Percentiles rank a stretch among this genome's conserved stretches.
phyloP scores from a whole-genome alignment of 2,888 invertebrate genomes.

The Orchesellides sinensis region DNA sequence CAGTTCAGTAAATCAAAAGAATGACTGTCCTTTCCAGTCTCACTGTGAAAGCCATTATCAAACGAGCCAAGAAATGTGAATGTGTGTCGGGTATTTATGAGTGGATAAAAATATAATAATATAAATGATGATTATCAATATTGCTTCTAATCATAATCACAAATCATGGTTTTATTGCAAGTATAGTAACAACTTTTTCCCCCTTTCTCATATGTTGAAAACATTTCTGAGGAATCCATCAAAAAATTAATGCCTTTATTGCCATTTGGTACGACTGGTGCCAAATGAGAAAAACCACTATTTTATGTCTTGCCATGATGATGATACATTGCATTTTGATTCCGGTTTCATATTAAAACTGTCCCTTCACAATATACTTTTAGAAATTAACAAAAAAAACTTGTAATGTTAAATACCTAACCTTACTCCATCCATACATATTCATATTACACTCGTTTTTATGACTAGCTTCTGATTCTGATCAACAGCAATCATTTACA shows the following conservation, averaged over 20 bases:
- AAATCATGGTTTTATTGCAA: constrained; percentile 64
- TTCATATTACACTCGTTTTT: background rate
- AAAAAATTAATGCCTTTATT: constrained; percentile 50
- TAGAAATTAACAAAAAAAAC: too few relatives aligned
- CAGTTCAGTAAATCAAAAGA: constrained; percentile 67
- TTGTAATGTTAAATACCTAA: too few relatives aligned
- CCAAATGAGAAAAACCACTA: constrained; percentile 58
- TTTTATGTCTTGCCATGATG: constrained; percentile 21
- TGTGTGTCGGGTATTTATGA: constrained; percentile 65
- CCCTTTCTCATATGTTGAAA: constrained; percentile 37
- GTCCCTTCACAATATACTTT: constrained; percentile 1
- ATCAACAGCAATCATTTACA: constrained; percentile 4
- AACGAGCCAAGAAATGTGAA: constrained; percentile 68
- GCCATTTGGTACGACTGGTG: constrained; percentile 54
- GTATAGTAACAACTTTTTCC: constrained; percentile 8
- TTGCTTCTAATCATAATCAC: constrained; percentile 68
- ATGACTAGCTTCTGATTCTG: constrained; percentile 10
- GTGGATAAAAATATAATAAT: constrained; percentile 66
- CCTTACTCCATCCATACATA: background rate
- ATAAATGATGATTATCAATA: constrained; percentile 68
- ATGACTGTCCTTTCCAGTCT: constrained; percentile 68
- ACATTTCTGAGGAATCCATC: constrained; percentile 58
- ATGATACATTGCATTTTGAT: constrained; percentile 60
- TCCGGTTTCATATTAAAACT: constrained; percentile 10
- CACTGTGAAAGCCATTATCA: constrained; percentile 69